Evolutionary conservation across 2,113 vertebrate species (phyloP), one percentile per base, ranked within the genome.

Genomic region (Pica pica): DNA sequence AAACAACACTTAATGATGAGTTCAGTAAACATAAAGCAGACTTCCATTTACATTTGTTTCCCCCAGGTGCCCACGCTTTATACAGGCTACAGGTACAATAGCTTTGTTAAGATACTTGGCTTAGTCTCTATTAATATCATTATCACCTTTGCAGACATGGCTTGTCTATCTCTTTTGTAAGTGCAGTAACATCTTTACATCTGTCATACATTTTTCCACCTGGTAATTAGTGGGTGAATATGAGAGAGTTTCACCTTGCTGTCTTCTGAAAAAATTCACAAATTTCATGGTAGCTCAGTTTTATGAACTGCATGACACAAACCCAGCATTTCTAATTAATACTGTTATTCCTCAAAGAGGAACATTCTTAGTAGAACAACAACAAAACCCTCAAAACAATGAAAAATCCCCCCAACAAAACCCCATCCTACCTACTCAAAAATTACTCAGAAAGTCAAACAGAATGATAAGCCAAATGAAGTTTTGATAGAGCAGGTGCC

Each of bases 11-110:
- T 97, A 59, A 69, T 69, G 44, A 65, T 91, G 82, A 67, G 33
- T 91, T 95, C 79, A 81, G 77, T 56, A 83, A 79, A 89, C 14
- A 8, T 83, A 76, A 69, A 90, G 27, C 20, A 82, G 49, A 41
- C 18, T 95, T 81, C 68, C 64, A 76, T 94, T 94, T 96, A 74
- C 75, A 53, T 95, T 81, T 85, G 27, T 93, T 92, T 97, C 31
- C 50, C 11, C 8, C 11, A 33, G 10, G 26, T 57, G 14, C 19
- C 33, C 15, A 24, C 42, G 47, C 23, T 81, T 70, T 75, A 61
- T 60, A 33, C 8, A 78, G 35, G 30, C 27, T 75, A 47, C 31
- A 75, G 33, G 21, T 78, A 73, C 28, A 73, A 65, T 16, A 76
- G 21, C 13, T 84, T 89, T 75, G 50, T 57, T 94, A 52, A 78